Conservation (phyloP, 2,888 invertebrate genomes). For the Drosophila hawaiiensis region DNA sequence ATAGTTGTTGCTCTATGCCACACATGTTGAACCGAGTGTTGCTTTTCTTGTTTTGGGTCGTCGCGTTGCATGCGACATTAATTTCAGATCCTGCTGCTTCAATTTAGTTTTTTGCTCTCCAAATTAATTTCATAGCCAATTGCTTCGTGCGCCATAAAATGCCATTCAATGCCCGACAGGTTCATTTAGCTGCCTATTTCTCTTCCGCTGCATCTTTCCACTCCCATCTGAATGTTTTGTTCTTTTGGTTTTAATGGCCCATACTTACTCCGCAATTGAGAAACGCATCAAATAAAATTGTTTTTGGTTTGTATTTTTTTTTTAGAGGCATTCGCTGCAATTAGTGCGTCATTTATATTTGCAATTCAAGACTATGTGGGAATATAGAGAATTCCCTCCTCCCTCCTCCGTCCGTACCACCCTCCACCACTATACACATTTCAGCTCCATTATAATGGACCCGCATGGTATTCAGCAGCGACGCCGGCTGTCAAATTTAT, state of each 20-base stretch:
- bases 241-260: constrained; percentile 58
- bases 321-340: constrained; percentile 58
- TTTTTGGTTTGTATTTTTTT: constrained; percentile 8
- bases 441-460: constrained; percentile 51
- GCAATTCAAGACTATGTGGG: constrained; percentile 76
- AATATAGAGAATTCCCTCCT: constrained; percentile 24
- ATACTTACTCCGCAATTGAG: constrained; percentile 56
- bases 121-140: constrained; percentile 79
- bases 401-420: not conserved
- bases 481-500: constrained; percentile 75
- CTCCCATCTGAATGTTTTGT: constrained; percentile 9
- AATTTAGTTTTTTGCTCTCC: constrained; percentile 46
- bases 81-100: constrained; percentile 61
- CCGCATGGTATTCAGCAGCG: constrained; percentile 51
- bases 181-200: constrained; percentile 21
- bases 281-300: constrained; percentile 51
- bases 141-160: constrained; percentile 72
- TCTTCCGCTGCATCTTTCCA: not conserved
- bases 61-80: constrained; percentile 76
- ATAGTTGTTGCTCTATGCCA: constrained; percentile 40
- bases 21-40: constrained; percentile 42
- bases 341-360: constrained; percentile 79
- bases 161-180: constrained; percentile 56
- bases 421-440: not conserved
- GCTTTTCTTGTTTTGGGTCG: constrained; percentile 41